Conservation (phyloP, 2,888 invertebrate species). For the Blomia tropicalis region DNA sequence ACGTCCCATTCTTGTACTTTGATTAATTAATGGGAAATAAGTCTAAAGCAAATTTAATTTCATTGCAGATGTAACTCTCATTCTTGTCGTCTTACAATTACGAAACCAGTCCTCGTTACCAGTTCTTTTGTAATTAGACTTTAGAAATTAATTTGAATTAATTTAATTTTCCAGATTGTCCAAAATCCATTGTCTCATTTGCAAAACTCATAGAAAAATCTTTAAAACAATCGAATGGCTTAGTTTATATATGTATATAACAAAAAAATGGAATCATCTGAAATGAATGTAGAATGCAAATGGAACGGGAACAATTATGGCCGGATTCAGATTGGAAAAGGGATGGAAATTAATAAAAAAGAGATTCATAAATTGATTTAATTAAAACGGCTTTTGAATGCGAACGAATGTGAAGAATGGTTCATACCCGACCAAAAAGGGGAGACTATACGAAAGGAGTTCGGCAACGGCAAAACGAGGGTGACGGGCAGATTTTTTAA, state of each 20-base stretch:
- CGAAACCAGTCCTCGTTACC: too few relatives aligned
- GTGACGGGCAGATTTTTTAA: not conserved
- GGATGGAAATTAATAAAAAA: not conserved
- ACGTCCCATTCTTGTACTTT: too few relatives aligned
- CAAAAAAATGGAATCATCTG: too few relatives aligned
- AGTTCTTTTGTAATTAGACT: not conserved
- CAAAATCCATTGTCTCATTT: not conserved
- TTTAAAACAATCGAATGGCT: slow-evolving; percentile 9
- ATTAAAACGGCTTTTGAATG: slow-evolving; percentile 7
- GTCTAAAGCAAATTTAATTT: not conserved
- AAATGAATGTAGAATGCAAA: not conserved
- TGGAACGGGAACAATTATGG: not conserved
- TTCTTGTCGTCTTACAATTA: not conserved
- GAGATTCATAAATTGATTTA: slow-evolving; percentile 1
- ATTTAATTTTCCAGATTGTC: slow-evolving; percentile 10
- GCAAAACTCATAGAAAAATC: not conserved
- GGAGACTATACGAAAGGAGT: too few relatives aligned
- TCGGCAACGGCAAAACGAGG: too few relatives aligned
- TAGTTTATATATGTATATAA: too few relatives aligned
- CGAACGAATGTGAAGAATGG: too few relatives aligned
- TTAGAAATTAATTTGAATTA: slow-evolving; percentile 11
- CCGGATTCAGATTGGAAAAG: not conserved
- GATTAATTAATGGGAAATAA: slow-evolving; percentile 6
- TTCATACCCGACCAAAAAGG: too few relatives aligned
- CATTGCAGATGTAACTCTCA: not conserved